Percentiles rank a stretch among this genome's conserved stretches.
Conservation (phyloP, 2,113 vertebrate genomes). For the Antidorcas marsupialis region DNA sequence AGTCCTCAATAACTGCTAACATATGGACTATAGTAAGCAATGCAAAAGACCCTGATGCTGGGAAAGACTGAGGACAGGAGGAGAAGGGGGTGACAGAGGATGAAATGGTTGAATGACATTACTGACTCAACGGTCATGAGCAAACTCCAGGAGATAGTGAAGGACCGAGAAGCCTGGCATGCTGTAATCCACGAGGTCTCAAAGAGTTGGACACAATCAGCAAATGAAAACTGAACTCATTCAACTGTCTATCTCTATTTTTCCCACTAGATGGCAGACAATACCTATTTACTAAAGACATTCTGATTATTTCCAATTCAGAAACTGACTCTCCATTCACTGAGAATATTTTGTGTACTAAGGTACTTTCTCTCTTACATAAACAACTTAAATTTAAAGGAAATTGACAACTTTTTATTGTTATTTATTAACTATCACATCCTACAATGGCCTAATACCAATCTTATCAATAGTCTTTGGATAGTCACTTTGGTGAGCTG, state of each 20-base stretch:
- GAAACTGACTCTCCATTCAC: not conserved
- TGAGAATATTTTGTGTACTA: not conserved
- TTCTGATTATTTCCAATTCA: not conserved
- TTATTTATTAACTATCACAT: not conserved
- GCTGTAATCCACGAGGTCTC: not conserved
- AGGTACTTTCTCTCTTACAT: not conserved
- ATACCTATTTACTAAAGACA: not conserved
- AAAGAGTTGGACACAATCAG: not conserved
- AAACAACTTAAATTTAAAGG: not conserved
- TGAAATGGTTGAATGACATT: not conserved
- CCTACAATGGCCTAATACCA: not conserved
- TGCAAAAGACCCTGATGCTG: not conserved
- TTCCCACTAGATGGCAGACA: conserved; percentile 67
- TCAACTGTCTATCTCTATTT: not conserved
- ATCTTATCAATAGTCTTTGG: not conserved
- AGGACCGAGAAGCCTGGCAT: not conserved
- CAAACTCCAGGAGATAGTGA: not conserved
- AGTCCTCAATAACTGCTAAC: not conserved
- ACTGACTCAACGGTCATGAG: not conserved
- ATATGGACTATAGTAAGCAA: not conserved
- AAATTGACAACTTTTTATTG: not conserved
- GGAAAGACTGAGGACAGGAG: not conserved
- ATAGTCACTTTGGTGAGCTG: not conserved
- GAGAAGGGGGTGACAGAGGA: not conserved
- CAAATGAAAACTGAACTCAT: not conserved